Base-by-base conservation (phyloP, 2,113 vertebrate genomes). In the Cyphomyrus plagiostoma region DNA sequence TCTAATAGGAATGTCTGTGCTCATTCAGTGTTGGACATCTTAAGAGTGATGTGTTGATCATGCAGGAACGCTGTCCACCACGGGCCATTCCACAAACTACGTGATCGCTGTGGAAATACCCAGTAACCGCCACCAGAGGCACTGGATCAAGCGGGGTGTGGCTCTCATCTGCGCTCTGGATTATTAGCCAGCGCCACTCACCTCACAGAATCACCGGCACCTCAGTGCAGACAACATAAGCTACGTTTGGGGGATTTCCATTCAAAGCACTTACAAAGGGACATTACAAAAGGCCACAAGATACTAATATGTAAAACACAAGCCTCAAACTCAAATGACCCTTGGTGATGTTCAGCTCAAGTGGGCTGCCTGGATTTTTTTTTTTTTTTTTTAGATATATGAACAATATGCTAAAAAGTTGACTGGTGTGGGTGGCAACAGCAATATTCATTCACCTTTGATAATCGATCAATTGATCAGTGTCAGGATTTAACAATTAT, bases 71-170 rank as follows among this genome's bases (percentile, higher is more conserved):
- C 93, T 97, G 48, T 98, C 97, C 8, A 97, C 97, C 86, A 98
- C 97, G 0, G 97, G 98, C 30, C 97, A 97, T 90, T 98, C 97
- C 62, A 98, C 97, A 74, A 98, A 98, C 93, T 98, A 97, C 0
- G 94, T 98, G 89, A 97, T 97, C 4, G 95, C 97, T 0, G 96
- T 98, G 93, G 97, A 98, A 93, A 95, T 98, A 91, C 97, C 97
- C n/a, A 97, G 95, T 0, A 53, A 93, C 86, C 93, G 90, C 42
- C 90, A 92, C 0, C 96, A 97, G 93, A 93, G 94, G 88, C 96
- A 98, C 94, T 98, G 98, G 98, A 97, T 98, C 95, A 98, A 98
- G 93, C 93, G 93, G 39, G 97, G 97, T 42, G 97, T 97, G 0
- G 97, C 97, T 17, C 94, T 99, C 89, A 95, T 98, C 93, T 99